Evolutionary conservation across 2,797 vertebrate genomes (phyloP), one percentile per base, ranked within the genome.

Genomic region (Tadarida brasiliensis): DNA sequence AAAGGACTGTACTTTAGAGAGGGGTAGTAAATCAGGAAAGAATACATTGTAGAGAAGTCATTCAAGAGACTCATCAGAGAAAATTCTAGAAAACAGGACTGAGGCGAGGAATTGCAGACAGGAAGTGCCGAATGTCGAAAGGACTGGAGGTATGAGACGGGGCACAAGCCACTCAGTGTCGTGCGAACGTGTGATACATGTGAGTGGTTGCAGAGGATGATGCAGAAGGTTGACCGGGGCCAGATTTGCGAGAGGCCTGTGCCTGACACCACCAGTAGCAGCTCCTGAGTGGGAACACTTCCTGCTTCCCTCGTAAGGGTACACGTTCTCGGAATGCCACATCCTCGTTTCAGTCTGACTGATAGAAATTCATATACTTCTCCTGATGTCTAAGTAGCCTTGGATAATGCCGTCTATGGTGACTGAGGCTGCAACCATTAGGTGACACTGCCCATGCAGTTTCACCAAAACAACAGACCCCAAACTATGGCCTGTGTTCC

Each of bases 401-500:
- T 84, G 59, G 59, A 24, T 71, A 49, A n/a, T 57, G 57, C 63
- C 12, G 1, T 54, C 35, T 56, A 2, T 11, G 67, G 57, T 24
- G 54, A 56, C 1, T 30, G 54, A 87, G 20, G 15, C 28, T 76
- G 7, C 12, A 56, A 8, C 28, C 16, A 30, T 51, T 19, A 30
- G 16, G 8, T 22, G 39, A 71, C 67, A 49, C 71, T 83, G 11
- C 28, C 39, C 65, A 47, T 20, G 9, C 63, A 4, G 10, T 22
- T 95, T 95, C 65, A 77, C n/a, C 67, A 49, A 56, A 77, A 63
- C 44, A 68, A 47, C 14, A 67, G 65, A 91, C 33, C 61, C 44
- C 30, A 33, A 71, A 39, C 20, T 30, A 8, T 22, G 22, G 19
- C 19, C 7, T 22, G n/a, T 67, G 28, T 4, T 19, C 11, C 57